Conservation (phyloP, 1,140 invertebrate genomes). For the Metaphire vulgaris region DNA sequence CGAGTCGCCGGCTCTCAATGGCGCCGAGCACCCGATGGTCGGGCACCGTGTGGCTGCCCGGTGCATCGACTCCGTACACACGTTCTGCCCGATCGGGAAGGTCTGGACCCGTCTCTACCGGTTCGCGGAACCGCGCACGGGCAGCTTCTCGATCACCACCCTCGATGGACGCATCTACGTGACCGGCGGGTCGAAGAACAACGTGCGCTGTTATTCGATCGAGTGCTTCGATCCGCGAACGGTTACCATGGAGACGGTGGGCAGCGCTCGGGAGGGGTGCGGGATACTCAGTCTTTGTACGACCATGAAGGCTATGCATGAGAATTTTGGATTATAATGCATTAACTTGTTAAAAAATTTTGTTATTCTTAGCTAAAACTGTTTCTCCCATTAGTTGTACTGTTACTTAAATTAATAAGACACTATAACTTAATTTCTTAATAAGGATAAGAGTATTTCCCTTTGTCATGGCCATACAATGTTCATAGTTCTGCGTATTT, state of each 20-base stretch:
- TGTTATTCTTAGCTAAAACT: no score
- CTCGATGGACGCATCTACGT: conserved; percentile 25
- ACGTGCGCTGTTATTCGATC: conserved; percentile 12
- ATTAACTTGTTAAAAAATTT: no score
- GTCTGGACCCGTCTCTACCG: conserved; percentile 2
- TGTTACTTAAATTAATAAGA: no score
- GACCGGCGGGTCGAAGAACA: conserved; percentile 19
- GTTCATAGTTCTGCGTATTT: no score
- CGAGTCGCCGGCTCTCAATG: neutral
- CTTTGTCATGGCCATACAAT: no score
- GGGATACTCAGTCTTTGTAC: conserved; percentile 24
- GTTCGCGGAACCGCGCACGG: conserved; percentile 15
- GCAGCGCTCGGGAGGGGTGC: conserved; percentile 23
- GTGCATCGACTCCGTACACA: conserved; percentile 14
- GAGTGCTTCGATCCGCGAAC: conserved; percentile 18
- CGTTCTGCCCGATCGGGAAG: conserved; percentile 15
- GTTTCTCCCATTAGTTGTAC: no score
- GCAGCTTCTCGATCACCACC: conserved; percentile 20
- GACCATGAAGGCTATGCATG: conserved; percentile 31
- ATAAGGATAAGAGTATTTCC: no score
- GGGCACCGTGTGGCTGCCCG: neutral
- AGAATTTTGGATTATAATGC: conserved; percentile 31
- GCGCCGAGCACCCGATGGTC: neutral
- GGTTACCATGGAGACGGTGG: conserved; percentile 17
- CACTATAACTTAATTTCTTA: no score